phyloP scores from a whole-genome alignment of 2,888 invertebrate species.

The Camponotus fellah region DNA sequence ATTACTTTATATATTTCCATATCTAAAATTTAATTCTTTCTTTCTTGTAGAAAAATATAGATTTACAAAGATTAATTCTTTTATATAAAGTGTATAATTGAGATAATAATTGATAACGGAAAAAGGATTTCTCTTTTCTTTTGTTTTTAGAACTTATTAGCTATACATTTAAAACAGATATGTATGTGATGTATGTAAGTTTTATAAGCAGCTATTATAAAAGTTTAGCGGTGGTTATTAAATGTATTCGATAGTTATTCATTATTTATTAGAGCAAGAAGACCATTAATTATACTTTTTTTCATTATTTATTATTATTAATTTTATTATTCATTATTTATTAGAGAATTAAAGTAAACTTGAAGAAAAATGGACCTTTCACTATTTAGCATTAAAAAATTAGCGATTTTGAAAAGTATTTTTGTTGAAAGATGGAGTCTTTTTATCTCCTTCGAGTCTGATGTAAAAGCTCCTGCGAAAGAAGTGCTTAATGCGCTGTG shows the following conservation, averaged over 20 bases:
- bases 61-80: constrained; percentile 23
- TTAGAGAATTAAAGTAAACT: constrained; percentile 10
- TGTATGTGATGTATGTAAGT: neutral
- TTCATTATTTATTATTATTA: too few relatives aligned
- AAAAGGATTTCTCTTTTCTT: neutral
- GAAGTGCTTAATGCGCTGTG: constrained; percentile 22
- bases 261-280: neutral
- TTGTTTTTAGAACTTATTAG: constrained; percentile 1
- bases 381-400: neutral
- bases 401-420: constrained; percentile 12
- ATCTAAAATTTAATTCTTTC: neutral
- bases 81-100: neutral
- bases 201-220: neutral
- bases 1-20: constrained; percentile 11
- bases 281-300: too few relatives aligned
- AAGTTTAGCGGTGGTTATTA: neutral
- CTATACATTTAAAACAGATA: neutral
- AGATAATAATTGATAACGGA: constrained; percentile 31
- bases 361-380: neutral
- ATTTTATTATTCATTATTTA: neutral
- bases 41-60: constrained; percentile 2
- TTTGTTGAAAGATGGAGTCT: constrained; percentile 7
- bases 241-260: neutral
- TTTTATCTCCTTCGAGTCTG: neutral
- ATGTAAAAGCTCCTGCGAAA: constrained; percentile 10